Base-by-base conservation (phyloP, 2,888 invertebrate genomes). In the Caenorhabditis sulstoni region DNA sequence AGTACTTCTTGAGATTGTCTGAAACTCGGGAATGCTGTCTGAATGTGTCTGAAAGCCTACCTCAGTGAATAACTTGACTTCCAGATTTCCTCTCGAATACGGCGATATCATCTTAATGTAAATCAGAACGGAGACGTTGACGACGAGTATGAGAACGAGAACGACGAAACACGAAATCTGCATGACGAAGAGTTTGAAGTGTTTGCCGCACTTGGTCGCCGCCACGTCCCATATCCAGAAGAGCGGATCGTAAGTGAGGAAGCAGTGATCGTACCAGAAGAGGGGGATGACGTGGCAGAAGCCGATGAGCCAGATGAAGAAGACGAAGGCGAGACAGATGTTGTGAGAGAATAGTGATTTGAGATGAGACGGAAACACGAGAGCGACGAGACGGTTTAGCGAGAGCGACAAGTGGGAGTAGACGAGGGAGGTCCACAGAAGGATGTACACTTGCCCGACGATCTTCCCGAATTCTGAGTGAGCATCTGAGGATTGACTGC, bases 381-480 rank as follows among this genome's bases (percentile, higher is more conserved):
- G 66, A 12, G 79, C 44, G 20, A 77, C 39, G 18, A 84, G 58
- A 9, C 82, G 75, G 39, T 82, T 82, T 52, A 82, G 20, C 0
- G 79, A 68, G 20, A 82, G 70, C 8, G 64, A 65, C 37, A 84
- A 53, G 50, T 84, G 84, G 9, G 82, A 81, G 35, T 81, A 84
- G 20, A 80, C 62, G 45, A 81, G 67, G 0, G 68, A 71, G 52
- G 73, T 68, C 78, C 81, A 82, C 59, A 81, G 71, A 8, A 82
- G 49, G 8, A 81, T 62, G 35, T 75, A 73, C 7, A 82, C 35
- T 39, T 84, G 84, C 11, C 82, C 82, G 12, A 81, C 22, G 9
- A 76, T 45, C 59, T 78, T 81, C 8, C 64, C 64, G 23, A 76
- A 45, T 0, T 5, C n/a, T 7, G 47, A 45, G 16, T 49, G 16